phyloP scores from a whole-genome alignment of 2,113 vertebrate genomes.

The Alethe diademata region DNA sequence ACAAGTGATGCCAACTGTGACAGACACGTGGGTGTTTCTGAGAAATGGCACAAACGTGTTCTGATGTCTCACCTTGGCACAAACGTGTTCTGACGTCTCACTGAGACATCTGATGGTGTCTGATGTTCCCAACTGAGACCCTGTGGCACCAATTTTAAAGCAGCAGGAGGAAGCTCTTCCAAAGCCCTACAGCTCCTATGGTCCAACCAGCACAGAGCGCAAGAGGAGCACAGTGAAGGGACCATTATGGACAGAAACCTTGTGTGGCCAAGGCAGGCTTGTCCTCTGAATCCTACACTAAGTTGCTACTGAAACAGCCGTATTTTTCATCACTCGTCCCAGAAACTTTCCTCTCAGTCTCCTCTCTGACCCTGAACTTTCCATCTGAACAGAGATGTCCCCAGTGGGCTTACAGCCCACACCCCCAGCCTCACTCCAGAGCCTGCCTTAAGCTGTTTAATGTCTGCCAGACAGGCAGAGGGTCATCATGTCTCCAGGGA shows the following conservation, averaged over 20 bases:
- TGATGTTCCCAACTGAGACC: neutral
- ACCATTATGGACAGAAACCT: rapidly evolving
- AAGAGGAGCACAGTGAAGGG: neutral
- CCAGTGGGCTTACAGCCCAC: rapidly evolving
- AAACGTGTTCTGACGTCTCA: neutral
- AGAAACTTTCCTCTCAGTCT: neutral
- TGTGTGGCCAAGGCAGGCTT: neutral
- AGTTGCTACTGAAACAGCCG: neutral
- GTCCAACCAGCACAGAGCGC: rapidly evolving
- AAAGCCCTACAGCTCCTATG: neutral
- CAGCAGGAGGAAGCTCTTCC: neutral
- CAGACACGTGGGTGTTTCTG: neutral
- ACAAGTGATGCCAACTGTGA: neutral
- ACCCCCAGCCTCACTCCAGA: neutral
- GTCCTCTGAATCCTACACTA: rapidly evolving
- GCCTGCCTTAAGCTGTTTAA: neutral
- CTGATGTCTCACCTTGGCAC: neutral
- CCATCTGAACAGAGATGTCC: neutral
- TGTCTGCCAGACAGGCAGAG: neutral
- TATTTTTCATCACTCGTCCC: neutral
- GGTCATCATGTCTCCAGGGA: neutral
- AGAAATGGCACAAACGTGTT: neutral
- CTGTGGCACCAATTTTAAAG: neutral
- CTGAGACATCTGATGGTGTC: no score
- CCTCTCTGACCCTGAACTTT: neutral